A percentile compares a stretch with the other conserved stretches of the same genome.
Conservation (phyloP, 2,888 invertebrate species). For the Poecilus cupreus region DNA sequence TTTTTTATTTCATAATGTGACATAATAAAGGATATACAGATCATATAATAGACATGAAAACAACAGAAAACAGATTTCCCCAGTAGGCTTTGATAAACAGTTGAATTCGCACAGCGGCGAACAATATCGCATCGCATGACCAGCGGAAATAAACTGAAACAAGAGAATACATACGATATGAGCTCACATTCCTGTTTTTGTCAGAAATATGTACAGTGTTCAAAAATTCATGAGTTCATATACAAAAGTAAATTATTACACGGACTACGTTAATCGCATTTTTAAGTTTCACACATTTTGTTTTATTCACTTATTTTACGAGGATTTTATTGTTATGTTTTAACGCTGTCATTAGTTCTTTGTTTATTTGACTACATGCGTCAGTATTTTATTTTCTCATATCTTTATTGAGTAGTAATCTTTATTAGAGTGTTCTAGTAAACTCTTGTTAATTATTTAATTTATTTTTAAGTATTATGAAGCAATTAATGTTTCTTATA, state of each 20-base stretch:
- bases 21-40: not conserved
- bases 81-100: conserved; percentile 21
- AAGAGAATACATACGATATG: conserved; percentile 23
- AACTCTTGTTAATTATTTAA: too few species aligned
- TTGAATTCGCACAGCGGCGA: not conserved
- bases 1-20: not conserved
- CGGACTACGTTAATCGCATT: not conserved
- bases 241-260: conserved; percentile 17
- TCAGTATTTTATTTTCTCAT: not conserved
- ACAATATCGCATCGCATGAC: conserved; percentile 34
- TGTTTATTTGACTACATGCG: not conserved
- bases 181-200: not conserved
- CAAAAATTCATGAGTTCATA: conserved; percentile 20
- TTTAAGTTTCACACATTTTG: not conserved
- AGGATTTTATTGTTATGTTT: conserved; percentile 4
- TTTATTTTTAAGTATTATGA: too few species aligned
- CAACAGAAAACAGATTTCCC: conserved; percentile 8
- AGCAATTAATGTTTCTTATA: too few species aligned
- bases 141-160: conserved; percentile 29
- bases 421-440: not conserved
- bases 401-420: not conserved
- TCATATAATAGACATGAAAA: not conserved
- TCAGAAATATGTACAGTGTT: conserved; percentile 1
- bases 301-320: not conserved
- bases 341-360: not conserved